Evolutionary conservation across 2,797 vertebrate species (phyloP), one percentile per base, ranked within the genome.

Genomic region (Sebastes goodei): DNA sequence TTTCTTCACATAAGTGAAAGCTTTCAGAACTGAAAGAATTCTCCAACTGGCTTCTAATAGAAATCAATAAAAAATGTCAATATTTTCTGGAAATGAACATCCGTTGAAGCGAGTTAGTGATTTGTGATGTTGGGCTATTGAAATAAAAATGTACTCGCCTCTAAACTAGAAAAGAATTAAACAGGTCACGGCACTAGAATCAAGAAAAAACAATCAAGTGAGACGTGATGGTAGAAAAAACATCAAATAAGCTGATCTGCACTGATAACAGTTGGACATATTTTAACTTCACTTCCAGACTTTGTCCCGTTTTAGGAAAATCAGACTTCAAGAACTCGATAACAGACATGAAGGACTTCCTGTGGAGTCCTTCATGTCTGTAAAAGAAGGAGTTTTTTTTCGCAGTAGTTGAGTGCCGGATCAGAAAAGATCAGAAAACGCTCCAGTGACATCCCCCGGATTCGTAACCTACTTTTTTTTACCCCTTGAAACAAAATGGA

Each of bases 401-500:
- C 30, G 7, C 21, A 21, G 42, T 49, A 32, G 65, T 60, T 61
- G 38, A 49, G 11, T 23, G 46, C 10, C 35, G 10, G 68, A 75
- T 75, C 81, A 85, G 73, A 53, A 78, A 80, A 81, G 67, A 80
- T 81, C 71, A 82, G 53, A 81, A 80, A 68, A 63, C 7, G 71
- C 71, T 90, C 72, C 10, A 35, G 60, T 82, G 65, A 76, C 69
- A 64, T 84, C 79, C 79, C 63, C 71, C 29, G 25, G 84, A 85
- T 83, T 84, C 67, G 55, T 90, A 91, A 90, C 88, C 85, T 84
- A 89, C 86, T 92, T 88, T 42, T 88, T 38, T 52, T 85, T 88
- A 33, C 81, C 5, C 81, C 66, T 67, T 52, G 15, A 85, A 79
- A 93, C 94, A 96, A 96, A 96, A 96, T 96, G 95, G 95, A 95